Base-by-base conservation (phyloP, 2,797 vertebrate species). In the Syndactyla subalaris region DNA sequence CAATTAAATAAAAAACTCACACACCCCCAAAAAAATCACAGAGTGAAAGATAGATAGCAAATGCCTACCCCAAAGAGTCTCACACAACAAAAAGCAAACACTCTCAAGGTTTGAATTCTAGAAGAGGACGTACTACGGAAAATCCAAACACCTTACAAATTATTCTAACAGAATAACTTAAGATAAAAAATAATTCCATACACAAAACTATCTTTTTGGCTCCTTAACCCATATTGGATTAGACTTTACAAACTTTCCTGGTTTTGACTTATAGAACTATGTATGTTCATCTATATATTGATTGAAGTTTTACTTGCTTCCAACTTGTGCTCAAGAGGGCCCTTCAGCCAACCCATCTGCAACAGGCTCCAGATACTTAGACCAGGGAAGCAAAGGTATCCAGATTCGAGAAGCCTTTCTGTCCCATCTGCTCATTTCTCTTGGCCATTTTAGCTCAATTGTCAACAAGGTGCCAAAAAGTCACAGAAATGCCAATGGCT, bases 401-500 rank as follows among this genome's bases (percentile, higher is more conserved):
- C 54, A 21, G 65, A 21, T 27, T 61, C 26, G 9, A 57, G 27
- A 48, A 34, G 34, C 45, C 24, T 38, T 62, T 59, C 38, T 16
- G 70, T 23, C 21, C 32, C 39, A 16, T 14, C 15, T 62, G 38
- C 51, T 59, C 39, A 10, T 30, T 57, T 62, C 7, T 24, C 68
- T 41, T 7, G 6, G 48, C 58, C 16, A 7, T 13, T 41, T 75
- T 17, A 79, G 41, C 29, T 32, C 46, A 26, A 7, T 3, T 29
- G 11, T 58, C 6, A 1, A 34, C 10, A 19, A 91, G 26, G 5
- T 27, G 32, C 29, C 66, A 71, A 48, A 34, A 66, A 73, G 46
- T 39, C 2, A 1, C 14, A 48, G 67, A 52, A 84, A 74, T 0
- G 0, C n/a, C 43, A 46, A 14, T 20, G 16, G 29, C 63, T 54